Percentiles rank a stretch among this genome's conserved stretches.
phyloP scores from a whole-genome alignment of 2,888 invertebrate species.

The Pseudolycoriella hygida region DNA sequence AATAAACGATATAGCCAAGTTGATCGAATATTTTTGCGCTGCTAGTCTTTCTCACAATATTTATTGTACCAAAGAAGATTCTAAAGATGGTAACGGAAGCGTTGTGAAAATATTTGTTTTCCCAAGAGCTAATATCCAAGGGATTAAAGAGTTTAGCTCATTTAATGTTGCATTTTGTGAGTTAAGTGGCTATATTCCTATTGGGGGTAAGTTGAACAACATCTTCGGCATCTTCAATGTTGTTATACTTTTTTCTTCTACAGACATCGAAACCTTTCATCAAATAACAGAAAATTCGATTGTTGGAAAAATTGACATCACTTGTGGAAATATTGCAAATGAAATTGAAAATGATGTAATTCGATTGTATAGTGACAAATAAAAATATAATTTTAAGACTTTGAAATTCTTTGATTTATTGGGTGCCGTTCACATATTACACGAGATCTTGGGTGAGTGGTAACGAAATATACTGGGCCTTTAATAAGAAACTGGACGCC shows the following conservation, averaged over 20 bases:
- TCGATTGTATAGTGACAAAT: too few species aligned
- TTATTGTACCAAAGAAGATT: constrained; percentile 40
- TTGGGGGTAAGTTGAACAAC: constrained; percentile 47
- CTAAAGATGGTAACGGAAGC: constrained; percentile 16
- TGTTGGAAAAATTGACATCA: background rate
- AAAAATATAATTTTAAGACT: too few species aligned
- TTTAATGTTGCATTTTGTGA: constrained; percentile 62
- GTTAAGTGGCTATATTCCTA: constrained; percentile 54
- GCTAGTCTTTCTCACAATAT: constrained; percentile 58
- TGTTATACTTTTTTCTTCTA: too few species aligned
- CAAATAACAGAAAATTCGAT: constrained; percentile 2
- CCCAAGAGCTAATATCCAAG: constrained; percentile 38
- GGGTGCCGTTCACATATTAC: too few species aligned
- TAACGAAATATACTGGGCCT: too few species aligned
- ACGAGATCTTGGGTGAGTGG: too few species aligned
- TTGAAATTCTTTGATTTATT: too few species aligned
- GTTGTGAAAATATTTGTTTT: constrained; percentile 44
- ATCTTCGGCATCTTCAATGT: too few species aligned
- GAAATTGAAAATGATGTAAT: background rate
- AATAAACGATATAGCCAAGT: constrained; percentile 15
- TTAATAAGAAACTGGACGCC: too few species aligned
- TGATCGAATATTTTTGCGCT: constrained; percentile 37
- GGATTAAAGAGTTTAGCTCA: constrained; percentile 35
- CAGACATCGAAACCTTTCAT: background rate
- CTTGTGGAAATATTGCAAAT: constrained; percentile 1